Evolutionary conservation across 30 jellyfish, hydroid and myxozoan genomes (phyloP), one percentile per base, ranked within the genome.

Genomic region (Aurelia sp.): DNA sequence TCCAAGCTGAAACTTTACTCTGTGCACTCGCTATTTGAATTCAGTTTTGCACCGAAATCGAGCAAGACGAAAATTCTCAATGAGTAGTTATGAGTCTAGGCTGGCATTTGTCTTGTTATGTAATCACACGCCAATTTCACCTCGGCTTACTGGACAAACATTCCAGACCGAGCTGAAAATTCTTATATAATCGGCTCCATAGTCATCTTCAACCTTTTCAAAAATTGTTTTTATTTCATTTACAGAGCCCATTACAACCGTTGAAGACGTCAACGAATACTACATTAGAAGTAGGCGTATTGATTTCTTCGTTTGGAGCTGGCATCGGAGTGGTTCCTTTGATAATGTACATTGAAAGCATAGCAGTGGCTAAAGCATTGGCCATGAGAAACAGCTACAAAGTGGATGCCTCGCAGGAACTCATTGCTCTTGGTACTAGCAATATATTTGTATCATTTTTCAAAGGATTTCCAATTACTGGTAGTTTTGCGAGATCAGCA

Each of bases 401-500:
- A 19, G 86, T 91, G 1, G 91, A 86, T 73, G 41, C 98, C 6
- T 41, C 94, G 62, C 98, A 91, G 51, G 98, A 91, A 33, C 79
- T 91, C 23, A 23, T 91, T 21, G 98, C 96, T 13, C 57, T 91
- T 61, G 98, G 98, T 13, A 27, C 71, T 12, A 48, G 97, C 70
- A 91, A 91, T 66, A 48, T 79, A 27, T 15, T 91, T 53, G 97
- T 88, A 6, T 86, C 98, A 5, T 81, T 86, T 51, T 91, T 86
- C 57, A 68, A 88, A 13, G 97, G 90, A 3, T 86, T 78, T 58
- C 98, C 98, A 48, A 71, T 86, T 53, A 83, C 96, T 0, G 98
- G 96, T 50, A 79, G 97, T 65, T 79, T 91, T 55, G 89, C 93
- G 11, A 90, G 98, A 57, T 91, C 98, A 16, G 95, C 91, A 19